phyloP scores from a whole-genome alignment of 2,797 vertebrate genomes.

The Cichlasoma orientale region DNA sequence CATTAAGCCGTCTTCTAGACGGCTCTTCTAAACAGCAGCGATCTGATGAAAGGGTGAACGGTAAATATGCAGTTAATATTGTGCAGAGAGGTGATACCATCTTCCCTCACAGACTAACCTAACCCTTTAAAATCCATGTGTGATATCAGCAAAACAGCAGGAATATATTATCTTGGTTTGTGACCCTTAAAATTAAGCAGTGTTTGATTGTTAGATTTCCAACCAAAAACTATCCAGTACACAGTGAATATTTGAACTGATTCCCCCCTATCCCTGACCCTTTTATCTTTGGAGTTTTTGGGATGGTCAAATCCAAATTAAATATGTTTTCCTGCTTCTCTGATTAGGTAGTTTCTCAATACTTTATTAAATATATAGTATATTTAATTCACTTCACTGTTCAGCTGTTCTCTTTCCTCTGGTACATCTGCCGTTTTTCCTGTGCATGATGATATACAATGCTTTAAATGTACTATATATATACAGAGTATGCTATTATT shows the following conservation, averaged over 20 bases:
- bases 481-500: fast-evolving
- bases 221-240: neutral
- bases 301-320: neutral
- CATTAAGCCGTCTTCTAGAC: slow-evolving; percentile 53
- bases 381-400: neutral
- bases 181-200: neutral
- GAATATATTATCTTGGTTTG: neutral
- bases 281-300: neutral
- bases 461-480: neutral
- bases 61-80: slow-evolving; percentile 58
- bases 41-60: slow-evolving; percentile 27
- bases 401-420: neutral
- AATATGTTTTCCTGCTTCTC: neutral
- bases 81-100: slow-evolving; percentile 8
- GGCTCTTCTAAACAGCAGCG: slow-evolving; percentile 11
- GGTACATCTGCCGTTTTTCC: neutral
- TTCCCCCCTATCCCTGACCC: neutral
- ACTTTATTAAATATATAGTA: neutral
- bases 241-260: neutral
- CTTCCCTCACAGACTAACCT: neutral
- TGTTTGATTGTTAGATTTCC: neutral
- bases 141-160: neutral
- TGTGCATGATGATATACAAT: neutral
- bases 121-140: neutral
- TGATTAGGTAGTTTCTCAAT: neutral